Conservation (phyloP, 2,797 vertebrate genomes). For the Sebastes wilsoni region DNA sequence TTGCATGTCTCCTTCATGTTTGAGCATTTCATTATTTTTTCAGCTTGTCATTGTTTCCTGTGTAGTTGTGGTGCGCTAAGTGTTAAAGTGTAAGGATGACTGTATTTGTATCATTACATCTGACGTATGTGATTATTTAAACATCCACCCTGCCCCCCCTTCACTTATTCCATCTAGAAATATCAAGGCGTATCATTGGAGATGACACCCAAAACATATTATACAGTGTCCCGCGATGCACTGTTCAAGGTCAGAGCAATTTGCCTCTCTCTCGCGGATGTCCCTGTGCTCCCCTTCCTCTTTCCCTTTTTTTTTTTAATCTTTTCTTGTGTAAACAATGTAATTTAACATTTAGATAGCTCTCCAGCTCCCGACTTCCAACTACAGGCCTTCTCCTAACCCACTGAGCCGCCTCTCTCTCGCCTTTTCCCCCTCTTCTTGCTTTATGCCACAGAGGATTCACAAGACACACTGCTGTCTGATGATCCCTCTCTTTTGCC, state of each 20-base stretch:
- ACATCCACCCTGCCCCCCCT: constrained; percentile 78
- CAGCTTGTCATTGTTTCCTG: constrained; percentile 54
- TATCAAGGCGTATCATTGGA: constrained; percentile 89
- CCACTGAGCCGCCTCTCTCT: constrained; percentile 46
- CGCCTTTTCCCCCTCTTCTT: constrained; percentile 26
- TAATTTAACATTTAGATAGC: constrained; percentile 64
- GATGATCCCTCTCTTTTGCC: constrained; percentile 44
- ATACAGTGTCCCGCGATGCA: constrained; percentile 87
- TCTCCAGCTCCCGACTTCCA: constrained; percentile 28
- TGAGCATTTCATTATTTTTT: constrained; percentile 64
- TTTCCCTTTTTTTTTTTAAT: constrained; percentile 12
- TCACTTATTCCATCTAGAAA: constrained; percentile 88
- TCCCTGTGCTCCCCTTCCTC: constrained; percentile 63
- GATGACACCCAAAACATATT: constrained; percentile 89
- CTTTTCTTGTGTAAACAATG: constrained; percentile 49
- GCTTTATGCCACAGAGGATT: constrained; percentile 57
- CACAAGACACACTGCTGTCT: constrained; percentile 51
- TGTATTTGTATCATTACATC: constrained; percentile 72
- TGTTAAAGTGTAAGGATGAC: constrained; percentile 59
- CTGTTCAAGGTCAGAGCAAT: constrained; percentile 88
- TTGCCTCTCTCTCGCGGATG: constrained; percentile 79
- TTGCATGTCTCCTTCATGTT: constrained; percentile 66
- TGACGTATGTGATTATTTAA: constrained; percentile 77
- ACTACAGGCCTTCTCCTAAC: constrained; percentile 63
- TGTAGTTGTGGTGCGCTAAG: constrained; percentile 63